These are phyloP conservation scores for Tribolium freemani DNA, from an alignment of 2,888 invertebrate genomes.

Conservation along the genomic window DNA sequence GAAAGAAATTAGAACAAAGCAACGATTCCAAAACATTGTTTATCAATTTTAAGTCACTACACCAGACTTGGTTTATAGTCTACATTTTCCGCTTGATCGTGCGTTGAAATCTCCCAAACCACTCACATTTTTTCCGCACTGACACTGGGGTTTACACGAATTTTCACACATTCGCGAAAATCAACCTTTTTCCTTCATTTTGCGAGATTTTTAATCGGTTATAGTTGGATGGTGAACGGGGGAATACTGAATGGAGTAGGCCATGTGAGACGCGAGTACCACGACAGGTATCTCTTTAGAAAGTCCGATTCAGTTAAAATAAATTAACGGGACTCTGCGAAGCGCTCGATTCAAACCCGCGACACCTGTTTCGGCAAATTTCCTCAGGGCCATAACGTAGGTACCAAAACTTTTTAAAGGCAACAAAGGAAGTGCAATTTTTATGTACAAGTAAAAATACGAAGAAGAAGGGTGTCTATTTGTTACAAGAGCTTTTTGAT, in stretches of 20 bases:
- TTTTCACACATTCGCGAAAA: neutral
- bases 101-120: constrained; percentile 43
- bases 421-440: no score
- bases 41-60: constrained; percentile 17
- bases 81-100: constrained; percentile 16
- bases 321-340: constrained; percentile 13
- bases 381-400: neutral
- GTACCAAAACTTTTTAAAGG: no score
- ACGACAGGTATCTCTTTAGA: constrained; percentile 48
- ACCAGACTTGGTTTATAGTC: neutral
- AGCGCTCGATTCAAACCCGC: constrained; percentile 6
- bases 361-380: neutral
- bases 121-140: constrained; percentile 14
- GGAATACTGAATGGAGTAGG: constrained; percentile 46
- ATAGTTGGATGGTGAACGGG: constrained; percentile 50
- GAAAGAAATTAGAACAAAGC: constrained; percentile 58
- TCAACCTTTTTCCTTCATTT: constrained; percentile 45
- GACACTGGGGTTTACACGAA: neutral
- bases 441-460: no score
- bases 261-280: constrained; percentile 48
- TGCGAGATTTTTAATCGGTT: constrained; percentile 41
- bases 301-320: constrained; percentile 41
- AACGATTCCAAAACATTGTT: constrained; percentile 53
- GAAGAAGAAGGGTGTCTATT: neutral
- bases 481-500: neutral